Evolutionary conservation across 2,888 invertebrate species (phyloP).

Genomic region (Cristatella mucedo): DNA sequence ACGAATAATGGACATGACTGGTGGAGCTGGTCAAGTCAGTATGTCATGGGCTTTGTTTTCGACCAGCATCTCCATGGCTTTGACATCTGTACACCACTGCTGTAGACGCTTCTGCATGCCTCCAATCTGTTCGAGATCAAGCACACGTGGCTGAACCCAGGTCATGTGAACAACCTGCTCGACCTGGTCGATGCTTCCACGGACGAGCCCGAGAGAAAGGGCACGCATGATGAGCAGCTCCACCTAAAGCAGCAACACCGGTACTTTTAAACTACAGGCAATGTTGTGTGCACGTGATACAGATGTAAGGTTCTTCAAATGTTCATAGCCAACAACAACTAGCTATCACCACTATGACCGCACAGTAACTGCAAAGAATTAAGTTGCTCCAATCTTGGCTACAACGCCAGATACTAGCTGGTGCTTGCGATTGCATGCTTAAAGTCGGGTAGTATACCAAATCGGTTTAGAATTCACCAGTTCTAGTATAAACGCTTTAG

Average conservation of each 20-base stretch:
- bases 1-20: too few species aligned
- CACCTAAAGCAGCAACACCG: slow-evolving; percentile 53
- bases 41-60: slow-evolving; percentile 63
- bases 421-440: too few species aligned
- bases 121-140: slow-evolving; percentile 53
- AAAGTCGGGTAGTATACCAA: too few species aligned
- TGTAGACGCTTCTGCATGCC: slow-evolving; percentile 56
- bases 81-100: slow-evolving; percentile 58
- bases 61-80: slow-evolving; percentile 54
- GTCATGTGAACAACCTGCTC: slow-evolving; percentile 55
- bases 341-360: background rate
- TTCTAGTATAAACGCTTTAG: too few species aligned
- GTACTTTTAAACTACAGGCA: too few species aligned
- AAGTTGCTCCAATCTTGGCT: too few species aligned
- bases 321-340: too few species aligned
- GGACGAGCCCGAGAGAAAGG: slow-evolving; percentile 75
- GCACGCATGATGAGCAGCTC: slow-evolving; percentile 96
- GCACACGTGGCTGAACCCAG: slow-evolving; percentile 69
- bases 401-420: too few species aligned
- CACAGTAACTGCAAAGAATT: too few species aligned
- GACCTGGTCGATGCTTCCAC: slow-evolving; percentile 87
- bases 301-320: too few species aligned
- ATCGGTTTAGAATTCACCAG: too few species aligned
- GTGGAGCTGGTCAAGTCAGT: slow-evolving; percentile 42
- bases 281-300: too few species aligned